phyloP scores from a whole-genome alignment of 2,888 invertebrate species.

The Dromius quadrimaculatus region DNA sequence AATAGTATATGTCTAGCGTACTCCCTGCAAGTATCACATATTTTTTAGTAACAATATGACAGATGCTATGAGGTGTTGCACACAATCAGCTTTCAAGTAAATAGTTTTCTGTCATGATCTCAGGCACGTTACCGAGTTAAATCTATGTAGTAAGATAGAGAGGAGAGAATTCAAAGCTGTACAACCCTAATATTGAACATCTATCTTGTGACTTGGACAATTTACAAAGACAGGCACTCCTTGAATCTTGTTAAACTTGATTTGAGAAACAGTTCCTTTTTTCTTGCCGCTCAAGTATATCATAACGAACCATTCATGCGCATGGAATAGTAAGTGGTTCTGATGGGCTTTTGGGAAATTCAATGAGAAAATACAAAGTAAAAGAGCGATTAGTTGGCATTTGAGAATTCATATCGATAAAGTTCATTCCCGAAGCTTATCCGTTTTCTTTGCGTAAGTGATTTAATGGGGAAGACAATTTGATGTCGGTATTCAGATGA shows the following conservation, averaged over 20 bases:
- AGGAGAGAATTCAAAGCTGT: slow-evolving; percentile 7
- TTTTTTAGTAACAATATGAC: too few relatives aligned
- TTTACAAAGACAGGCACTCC: too few relatives aligned
- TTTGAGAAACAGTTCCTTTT: too few relatives aligned
- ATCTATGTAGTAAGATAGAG: not conserved
- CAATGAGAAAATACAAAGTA: too few relatives aligned
- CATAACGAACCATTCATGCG: slow-evolving; percentile 1
- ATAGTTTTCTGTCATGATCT: not conserved
- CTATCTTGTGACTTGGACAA: too few relatives aligned
- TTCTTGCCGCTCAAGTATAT: slow-evolving; percentile 12
- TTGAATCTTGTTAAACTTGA: too few relatives aligned
- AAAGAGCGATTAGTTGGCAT: too few relatives aligned
- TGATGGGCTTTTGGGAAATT: slow-evolving; percentile 1
- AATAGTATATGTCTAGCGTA: too few relatives aligned
- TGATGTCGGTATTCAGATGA: not conserved
- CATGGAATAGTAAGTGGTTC: too few relatives aligned
- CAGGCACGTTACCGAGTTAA: not conserved
- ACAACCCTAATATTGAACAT: slow-evolving; percentile 4
- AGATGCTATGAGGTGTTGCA: too few relatives aligned
- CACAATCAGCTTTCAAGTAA: not conserved
- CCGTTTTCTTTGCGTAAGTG: slow-evolving; percentile 28
- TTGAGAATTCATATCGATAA: slow-evolving; percentile 24
- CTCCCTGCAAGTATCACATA: too few relatives aligned
- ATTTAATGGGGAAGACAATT: slow-evolving; percentile 2
- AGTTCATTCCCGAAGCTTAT: slow-evolving; percentile 24